These are phyloP conservation scores for Crypturellus tataupa DNA, from an alignment of 2,797 vertebrate genomes.

Conservation along the genomic window DNA sequence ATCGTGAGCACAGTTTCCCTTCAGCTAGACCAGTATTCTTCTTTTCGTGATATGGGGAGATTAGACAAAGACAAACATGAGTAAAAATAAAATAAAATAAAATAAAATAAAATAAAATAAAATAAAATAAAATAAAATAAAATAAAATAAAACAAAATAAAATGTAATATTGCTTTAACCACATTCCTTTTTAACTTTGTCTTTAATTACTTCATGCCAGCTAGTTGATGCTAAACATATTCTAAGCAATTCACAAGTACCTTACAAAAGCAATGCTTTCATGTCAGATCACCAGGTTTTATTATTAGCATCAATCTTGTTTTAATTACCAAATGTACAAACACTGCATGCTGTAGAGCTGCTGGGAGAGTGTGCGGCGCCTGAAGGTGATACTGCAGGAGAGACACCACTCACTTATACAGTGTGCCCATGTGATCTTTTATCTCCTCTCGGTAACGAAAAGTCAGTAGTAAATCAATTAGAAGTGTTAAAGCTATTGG, in stretches of 20 bases:
- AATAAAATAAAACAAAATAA: no score
- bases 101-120: no score
- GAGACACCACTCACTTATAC: neutral
- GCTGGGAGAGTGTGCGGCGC: neutral
- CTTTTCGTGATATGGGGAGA: constrained; percentile 10
- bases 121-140: no score
- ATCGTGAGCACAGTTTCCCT: neutral
- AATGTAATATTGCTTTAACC: neutral
- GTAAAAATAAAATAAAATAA: neutral
- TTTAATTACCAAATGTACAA: neutral
- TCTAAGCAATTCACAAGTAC: neutral
- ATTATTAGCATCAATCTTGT: neutral
- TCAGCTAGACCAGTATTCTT: neutral
- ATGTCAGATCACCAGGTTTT: neutral
- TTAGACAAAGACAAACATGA: neutral
- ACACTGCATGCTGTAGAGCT: neutral
- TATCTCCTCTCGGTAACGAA: neutral
- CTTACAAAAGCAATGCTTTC: neutral
- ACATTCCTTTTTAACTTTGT: neutral
- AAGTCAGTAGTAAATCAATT: constrained; percentile 43
- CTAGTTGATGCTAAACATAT: neutral
- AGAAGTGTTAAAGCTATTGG: constrained; percentile 14
- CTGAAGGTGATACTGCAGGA: neutral
- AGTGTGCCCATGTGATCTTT: neutral
- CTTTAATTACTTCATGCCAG: neutral